Evolutionary conservation across 2,888 invertebrate genomes (phyloP).

Genomic region (Limnephilus marmoratus): DNA sequence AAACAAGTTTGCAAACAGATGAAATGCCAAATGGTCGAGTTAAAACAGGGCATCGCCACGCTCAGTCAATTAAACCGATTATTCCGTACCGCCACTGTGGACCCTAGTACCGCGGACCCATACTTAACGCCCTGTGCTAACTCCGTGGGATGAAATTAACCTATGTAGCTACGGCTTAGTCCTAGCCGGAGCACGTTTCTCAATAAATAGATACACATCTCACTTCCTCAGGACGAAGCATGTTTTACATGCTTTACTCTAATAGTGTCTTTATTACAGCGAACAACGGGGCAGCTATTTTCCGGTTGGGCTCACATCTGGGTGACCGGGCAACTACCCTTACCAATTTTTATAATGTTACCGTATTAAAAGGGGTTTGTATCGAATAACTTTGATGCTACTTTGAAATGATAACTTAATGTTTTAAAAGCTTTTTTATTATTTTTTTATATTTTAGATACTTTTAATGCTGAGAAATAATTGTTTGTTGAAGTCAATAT

Average conservation of each 20-base stretch:
- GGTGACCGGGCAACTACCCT: background rate
- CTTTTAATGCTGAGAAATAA: background rate
- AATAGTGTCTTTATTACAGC: constrained; percentile 50
- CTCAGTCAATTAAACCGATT: background rate
- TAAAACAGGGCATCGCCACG: too few species aligned
- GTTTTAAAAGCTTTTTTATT: background rate
- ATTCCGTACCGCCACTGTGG: background rate
- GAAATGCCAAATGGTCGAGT: too few species aligned
- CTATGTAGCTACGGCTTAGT: constrained; percentile 48
- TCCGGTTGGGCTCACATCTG: background rate
- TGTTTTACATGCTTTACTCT: constrained; percentile 28
- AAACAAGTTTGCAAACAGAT: too few species aligned
- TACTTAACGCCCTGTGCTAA: constrained; percentile 55
- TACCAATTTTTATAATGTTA: background rate
- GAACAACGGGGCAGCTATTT: constrained; percentile 32
- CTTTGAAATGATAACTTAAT: background rate
- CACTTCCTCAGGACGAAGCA: constrained; percentile 10
- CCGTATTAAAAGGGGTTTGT: background rate
- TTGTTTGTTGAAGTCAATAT: too few species aligned
- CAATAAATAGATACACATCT: constrained; percentile 56
- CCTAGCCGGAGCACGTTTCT: constrained; percentile 45
- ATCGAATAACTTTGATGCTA: background rate
- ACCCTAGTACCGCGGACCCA: background rate
- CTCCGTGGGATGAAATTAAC: constrained; percentile 61
- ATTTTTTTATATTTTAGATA: background rate